Evolutionary conservation across 2,888 invertebrate genomes (phyloP).

Genomic region (Himalopsyche kuldschensis): DNA sequence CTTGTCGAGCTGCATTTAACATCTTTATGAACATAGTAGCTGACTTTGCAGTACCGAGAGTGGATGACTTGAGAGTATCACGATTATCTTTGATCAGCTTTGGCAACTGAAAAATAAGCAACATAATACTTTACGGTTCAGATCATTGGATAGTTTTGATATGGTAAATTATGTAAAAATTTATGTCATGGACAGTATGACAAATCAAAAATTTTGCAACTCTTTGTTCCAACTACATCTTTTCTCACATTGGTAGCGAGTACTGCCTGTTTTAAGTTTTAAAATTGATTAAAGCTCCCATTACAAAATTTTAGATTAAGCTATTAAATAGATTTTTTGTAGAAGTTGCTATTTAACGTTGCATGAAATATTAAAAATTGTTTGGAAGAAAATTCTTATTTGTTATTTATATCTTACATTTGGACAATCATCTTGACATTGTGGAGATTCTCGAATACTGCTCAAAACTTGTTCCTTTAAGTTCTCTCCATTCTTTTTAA

Average conservation of each 20-base stretch:
- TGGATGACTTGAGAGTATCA: conserved; percentile 56
- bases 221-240: not conserved
- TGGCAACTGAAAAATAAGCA: conserved; percentile 52
- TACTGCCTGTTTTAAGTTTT: not conserved
- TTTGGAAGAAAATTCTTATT: not conserved
- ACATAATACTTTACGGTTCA: not conserved
- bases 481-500: conserved; percentile 40
- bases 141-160: no score
- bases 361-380: no score
- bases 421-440: conserved; percentile 48
- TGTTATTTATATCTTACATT: conserved; percentile 44
- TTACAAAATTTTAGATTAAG: no score
- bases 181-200: not conserved
- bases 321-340: no score
- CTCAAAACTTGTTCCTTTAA: conserved; percentile 44
- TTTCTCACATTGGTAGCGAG: not conserved
- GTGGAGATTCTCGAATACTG: conserved; percentile 44
- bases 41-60: conserved; percentile 65
- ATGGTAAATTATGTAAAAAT: not conserved
- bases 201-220: no score
- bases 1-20: conserved; percentile 61
- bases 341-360: no score
- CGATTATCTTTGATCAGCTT: conserved; percentile 58
- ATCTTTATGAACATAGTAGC: conserved; percentile 68
- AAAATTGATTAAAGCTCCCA: not conserved